Conservation (phyloP, 2,888 invertebrate genomes). For the Tenthredo mesomela region DNA sequence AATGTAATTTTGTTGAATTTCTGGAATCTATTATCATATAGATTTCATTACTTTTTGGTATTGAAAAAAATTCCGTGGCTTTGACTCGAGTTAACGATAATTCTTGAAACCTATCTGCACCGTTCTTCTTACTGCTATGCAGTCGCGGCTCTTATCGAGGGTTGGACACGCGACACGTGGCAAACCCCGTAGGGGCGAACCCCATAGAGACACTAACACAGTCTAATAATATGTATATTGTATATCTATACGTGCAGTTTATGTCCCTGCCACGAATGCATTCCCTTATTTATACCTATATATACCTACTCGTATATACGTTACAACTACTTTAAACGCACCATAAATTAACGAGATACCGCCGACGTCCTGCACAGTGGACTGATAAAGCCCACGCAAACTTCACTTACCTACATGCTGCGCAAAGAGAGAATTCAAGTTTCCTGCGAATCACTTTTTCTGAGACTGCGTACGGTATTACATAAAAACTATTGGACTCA, state of each 20-base stretch:
- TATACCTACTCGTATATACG: background rate
- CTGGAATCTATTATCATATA: too few species aligned
- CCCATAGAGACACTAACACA: conserved; percentile 1
- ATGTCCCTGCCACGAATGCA: conserved; percentile 10
- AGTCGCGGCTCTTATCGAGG: conserved; percentile 48
- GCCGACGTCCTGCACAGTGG: background rate
- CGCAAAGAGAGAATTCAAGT: background rate
- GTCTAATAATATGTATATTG: background rate
- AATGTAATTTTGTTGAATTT: too few species aligned
- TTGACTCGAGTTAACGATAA: background rate
- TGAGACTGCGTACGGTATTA: background rate
- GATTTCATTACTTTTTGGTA: background rate
- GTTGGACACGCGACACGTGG: conserved; percentile 54
- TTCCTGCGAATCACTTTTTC: background rate
- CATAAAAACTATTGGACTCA: background rate
- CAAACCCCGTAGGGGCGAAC: background rate
- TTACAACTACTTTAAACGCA: background rate
- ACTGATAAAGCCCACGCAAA: conserved; percentile 44
- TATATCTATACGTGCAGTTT: background rate
- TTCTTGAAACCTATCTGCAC: background rate
- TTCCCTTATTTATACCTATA: background rate
- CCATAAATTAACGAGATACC: conserved; percentile 39
- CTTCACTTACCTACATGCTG: background rate
- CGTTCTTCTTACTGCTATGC: conserved; percentile 10
- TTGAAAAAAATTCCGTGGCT: background rate